A percentile compares a stretch with the other conserved stretches of the same genome.
Evolutionary conservation across 1,140 invertebrate species (phyloP).

Genomic region (Lamellibrachia luymesi): DNA sequence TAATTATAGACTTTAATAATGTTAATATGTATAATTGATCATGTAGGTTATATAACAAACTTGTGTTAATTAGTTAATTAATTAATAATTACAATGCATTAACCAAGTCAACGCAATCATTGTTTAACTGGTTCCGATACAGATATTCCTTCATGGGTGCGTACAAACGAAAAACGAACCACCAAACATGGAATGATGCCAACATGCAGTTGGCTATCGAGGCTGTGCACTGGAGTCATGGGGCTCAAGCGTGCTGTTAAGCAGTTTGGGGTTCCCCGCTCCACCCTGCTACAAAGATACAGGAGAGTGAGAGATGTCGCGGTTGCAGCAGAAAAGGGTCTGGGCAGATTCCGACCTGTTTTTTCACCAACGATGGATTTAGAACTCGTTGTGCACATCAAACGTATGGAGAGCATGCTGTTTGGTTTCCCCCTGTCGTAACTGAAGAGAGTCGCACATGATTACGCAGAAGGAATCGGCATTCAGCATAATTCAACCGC

Average conservation of each 20-base stretch:
- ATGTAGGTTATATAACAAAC: constrained; percentile 8
- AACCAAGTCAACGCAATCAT: neutral
- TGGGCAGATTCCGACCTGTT: neutral
- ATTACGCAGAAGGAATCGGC: neutral
- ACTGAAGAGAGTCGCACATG: neutral
- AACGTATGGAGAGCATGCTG: constrained; percentile 8
- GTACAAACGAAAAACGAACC: neutral
- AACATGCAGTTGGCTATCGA: constrained; percentile 16
- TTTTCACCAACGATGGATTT: constrained; percentile 6
- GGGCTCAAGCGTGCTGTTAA: constrained; percentile 10
- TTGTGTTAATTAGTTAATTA: neutral
- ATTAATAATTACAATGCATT: constrained; percentile 16
- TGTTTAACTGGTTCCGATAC: neutral
- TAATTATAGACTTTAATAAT: constrained; percentile 7
- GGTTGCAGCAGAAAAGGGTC: constrained; percentile 4
- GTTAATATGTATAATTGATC: constrained; percentile 1
- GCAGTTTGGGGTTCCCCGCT: neutral
- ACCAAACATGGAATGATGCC: neutral
- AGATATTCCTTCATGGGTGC: neutral
- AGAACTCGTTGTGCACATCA: constrained; percentile 3
- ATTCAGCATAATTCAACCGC: neutral
- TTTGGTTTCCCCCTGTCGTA: constrained; percentile 6
- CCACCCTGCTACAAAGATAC: neutral
- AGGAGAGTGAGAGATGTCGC: no score
- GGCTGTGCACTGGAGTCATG: neutral